Base-by-base conservation (phyloP, 1,140 invertebrate genomes). In the Philotrypesis tridentata region DNA sequence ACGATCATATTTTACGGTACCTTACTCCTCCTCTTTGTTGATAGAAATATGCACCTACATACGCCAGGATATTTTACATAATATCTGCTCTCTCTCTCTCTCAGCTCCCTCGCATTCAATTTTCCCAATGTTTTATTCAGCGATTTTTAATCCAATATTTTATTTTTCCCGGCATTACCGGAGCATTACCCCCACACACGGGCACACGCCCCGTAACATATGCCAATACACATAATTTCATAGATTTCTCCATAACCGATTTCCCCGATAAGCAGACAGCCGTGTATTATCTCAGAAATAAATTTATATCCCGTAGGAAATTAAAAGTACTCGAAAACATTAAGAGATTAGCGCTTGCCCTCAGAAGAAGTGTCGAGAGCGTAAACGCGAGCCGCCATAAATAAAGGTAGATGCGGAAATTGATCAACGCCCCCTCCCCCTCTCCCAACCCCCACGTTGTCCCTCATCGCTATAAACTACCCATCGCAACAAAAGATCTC, bases 401-500 rank as follows among this genome's bases (percentile, higher is more conserved):
- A 78, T 78, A 68, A 78, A 29, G 5, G 14, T 55, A 48, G 25
- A 27, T 12, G 29, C 65, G 31, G 40, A 80, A 74, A 80, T 80
- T 80, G 27, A 80, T 74, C 79, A 43, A 74, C 8, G 11, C 37
- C 78, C n/a, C n/a, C n/a, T n/a, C n/a, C n/a, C n/a, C n/a, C n/a
- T n/a, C n/a, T n/a, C n/a, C n/a, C n/a, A n/a, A n/a, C n/a, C n/a
- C n/a, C 48, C 3, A 23, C 9, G 29, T 11, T n/a, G 7, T 29
- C 29, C 31, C 7, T 78, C 63, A 55, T 71, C 29, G 43, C 68
- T 61, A 80, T 79, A 71, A 72, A 79, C 78, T 63, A 72, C 60
- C 31, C 11, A 37, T 61, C 55, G 7, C 27, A 80, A 74, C 79
- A 80, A 80, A 79, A 80, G 79, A 67, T 48, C 71, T 80, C 72